Conservation (phyloP, 1,140 invertebrate species). For the Littorina saxatilis region DNA sequence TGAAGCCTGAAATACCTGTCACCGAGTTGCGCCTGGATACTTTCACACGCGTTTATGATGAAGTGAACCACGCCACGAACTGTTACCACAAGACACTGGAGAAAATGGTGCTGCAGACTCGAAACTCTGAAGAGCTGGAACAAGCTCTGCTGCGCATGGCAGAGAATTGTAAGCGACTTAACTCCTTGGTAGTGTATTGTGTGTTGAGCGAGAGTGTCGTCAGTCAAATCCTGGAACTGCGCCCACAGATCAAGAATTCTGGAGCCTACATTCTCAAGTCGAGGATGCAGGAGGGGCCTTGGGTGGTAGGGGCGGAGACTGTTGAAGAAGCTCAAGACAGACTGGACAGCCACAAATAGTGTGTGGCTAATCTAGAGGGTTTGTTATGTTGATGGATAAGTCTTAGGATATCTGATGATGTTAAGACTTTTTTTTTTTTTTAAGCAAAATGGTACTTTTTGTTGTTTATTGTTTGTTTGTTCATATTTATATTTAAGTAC, state of each 20-base stretch:
- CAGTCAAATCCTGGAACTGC: conserved; percentile 55
- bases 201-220: conserved; percentile 57
- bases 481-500: no score
- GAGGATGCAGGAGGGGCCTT: conserved; percentile 60
- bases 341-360: no score
- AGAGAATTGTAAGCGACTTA: conserved; percentile 47
- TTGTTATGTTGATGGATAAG: no score
- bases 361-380: no score
- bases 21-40: conserved; percentile 63
- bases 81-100: conserved; percentile 63
- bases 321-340: conserved; percentile 37
- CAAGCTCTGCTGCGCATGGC: conserved; percentile 58
- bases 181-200: conserved; percentile 63
- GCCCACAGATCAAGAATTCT: conserved; percentile 55
- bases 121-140: conserved; percentile 53
- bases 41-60: conserved; percentile 63
- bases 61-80: conserved; percentile 56
- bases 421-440: no score
- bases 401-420: no score
- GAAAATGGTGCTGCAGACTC: conserved; percentile 60
- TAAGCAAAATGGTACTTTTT: no score
- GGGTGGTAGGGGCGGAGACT: conserved; percentile 61
- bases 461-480: no score
- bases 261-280: conserved; percentile 64
- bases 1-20: conserved; percentile 68